phyloP scores from a whole-genome alignment of 30 jellyfish, hydroid and myxozoan genomes.

The Turritopsis dohrnii region DNA sequence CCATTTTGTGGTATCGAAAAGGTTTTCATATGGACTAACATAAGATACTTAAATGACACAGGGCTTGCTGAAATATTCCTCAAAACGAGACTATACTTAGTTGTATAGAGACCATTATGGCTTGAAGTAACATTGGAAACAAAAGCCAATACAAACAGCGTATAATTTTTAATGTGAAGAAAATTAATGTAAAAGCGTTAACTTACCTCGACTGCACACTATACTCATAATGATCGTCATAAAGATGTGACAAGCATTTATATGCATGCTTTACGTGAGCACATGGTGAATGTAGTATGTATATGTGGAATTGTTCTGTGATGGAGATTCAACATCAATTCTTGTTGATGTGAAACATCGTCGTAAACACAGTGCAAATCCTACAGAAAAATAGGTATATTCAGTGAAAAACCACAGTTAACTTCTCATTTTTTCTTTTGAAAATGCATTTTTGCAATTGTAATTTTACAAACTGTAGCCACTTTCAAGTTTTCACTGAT shows the following conservation, averaged over 20 bases:
- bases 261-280: slow-evolving; percentile 22
- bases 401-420: not conserved
- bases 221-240: not conserved
- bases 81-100: no score
- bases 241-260: not conserved
- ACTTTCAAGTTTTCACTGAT: not conserved
- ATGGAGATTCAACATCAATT: not conserved
- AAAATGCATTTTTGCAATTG: not conserved
- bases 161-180: no score
- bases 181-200: not conserved
- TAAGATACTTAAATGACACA: no score
- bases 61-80: no score
- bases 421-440: no score
- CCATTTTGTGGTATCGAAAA: no score
- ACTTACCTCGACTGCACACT: not conserved
- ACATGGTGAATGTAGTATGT: slow-evolving; percentile 16
- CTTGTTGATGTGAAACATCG: not conserved
- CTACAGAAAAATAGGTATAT: not conserved
- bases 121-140: no score
- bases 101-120: no score
- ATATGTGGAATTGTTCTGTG: not conserved
- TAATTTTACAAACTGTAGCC: not conserved
- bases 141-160: no score
- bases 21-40: no score
- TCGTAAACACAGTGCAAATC: not conserved